Conservation (phyloP, 2,113 vertebrate genomes). For the Saguinus midas region DNA sequence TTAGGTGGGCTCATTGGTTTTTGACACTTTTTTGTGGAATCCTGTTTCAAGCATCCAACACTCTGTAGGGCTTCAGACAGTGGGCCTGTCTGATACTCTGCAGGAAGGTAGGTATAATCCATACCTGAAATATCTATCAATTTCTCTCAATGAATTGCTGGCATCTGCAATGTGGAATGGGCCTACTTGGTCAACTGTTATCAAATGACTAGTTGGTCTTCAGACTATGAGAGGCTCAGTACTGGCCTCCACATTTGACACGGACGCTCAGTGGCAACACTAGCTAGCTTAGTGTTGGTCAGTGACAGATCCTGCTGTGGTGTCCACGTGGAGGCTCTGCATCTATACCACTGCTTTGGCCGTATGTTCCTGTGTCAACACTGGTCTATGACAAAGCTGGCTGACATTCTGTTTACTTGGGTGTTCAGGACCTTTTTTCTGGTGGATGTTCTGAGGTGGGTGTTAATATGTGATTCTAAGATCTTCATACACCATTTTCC, state of each 20-base stretch:
- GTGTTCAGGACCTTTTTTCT: not conserved
- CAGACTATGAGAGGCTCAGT: not conserved
- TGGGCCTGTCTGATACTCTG: not conserved
- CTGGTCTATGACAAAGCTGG: not conserved
- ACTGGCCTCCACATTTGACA: not conserved
- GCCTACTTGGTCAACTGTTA: not conserved
- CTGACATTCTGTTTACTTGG: not conserved
- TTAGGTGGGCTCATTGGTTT: not conserved
- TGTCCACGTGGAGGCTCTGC: too few species aligned
- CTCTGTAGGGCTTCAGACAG: not conserved
- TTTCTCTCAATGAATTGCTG: not conserved
- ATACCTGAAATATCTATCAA: not conserved
- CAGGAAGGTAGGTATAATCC: not conserved
- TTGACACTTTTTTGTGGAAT: too few species aligned
- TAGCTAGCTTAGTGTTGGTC: not conserved
- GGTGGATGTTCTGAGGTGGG: not conserved
- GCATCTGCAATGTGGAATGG: too few species aligned
- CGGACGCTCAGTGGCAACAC: not conserved
- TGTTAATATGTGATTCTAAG: not conserved
- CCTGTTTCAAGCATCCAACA: fast-evolving
- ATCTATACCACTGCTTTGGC: not conserved
- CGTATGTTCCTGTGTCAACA: too few species aligned
- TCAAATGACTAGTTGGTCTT: not conserved
- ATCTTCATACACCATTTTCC: not conserved
- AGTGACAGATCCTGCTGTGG: not conserved